These are phyloP conservation scores for Ageneiosus marmoratus DNA, from an alignment of 2,113 vertebrate species.

Conservation along the genomic window DNA sequence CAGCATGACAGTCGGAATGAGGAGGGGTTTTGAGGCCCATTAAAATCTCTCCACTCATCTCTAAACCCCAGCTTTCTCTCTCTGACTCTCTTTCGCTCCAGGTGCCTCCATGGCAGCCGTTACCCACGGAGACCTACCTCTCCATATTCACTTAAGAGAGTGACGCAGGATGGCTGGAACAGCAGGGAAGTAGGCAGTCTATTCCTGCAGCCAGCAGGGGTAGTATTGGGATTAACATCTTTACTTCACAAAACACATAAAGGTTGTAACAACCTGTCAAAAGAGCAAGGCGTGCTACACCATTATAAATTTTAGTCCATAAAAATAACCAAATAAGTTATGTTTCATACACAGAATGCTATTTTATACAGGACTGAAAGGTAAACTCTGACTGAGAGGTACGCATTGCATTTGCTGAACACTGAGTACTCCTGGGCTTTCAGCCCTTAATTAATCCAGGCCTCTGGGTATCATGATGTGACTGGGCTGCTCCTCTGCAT, in stretches of 20 bases:
- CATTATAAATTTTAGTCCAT: background rate
- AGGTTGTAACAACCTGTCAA: slow-evolving; percentile 29
- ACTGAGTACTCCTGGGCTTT: slow-evolving; percentile 72
- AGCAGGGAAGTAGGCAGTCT: slow-evolving; percentile 59
- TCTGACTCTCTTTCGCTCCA: slow-evolving; percentile 62
- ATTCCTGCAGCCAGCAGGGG: slow-evolving; percentile 60
- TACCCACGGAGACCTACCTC: slow-evolving; percentile 63
- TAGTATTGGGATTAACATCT: slow-evolving; percentile 44
- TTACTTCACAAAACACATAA: slow-evolving; percentile 62
- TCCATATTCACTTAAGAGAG: slow-evolving; percentile 61
- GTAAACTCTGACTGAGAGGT: slow-evolving; percentile 56
- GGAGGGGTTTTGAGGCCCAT: slow-evolving; percentile 19
- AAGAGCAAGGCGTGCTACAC: background rate
- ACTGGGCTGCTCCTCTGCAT: slow-evolving; percentile 64
- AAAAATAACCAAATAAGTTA: background rate
- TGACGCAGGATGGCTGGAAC: slow-evolving; percentile 58
- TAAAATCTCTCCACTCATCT: slow-evolving; percentile 54
- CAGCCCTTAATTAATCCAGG: slow-evolving; percentile 79
- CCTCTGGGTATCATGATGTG: slow-evolving; percentile 78
- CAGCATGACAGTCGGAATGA: slow-evolving; percentile 41
- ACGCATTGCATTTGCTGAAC: slow-evolving; percentile 75
- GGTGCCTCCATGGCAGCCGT: slow-evolving; percentile 66
- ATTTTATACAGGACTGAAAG: slow-evolving; percentile 68
- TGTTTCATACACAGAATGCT: slow-evolving; percentile 51
- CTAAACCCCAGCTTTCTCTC: slow-evolving; percentile 52